Evolutionary conservation across 2,888 invertebrate genomes (phyloP), one percentile per base, ranked within the genome.

Genomic region (Drosophila putrida): DNA sequence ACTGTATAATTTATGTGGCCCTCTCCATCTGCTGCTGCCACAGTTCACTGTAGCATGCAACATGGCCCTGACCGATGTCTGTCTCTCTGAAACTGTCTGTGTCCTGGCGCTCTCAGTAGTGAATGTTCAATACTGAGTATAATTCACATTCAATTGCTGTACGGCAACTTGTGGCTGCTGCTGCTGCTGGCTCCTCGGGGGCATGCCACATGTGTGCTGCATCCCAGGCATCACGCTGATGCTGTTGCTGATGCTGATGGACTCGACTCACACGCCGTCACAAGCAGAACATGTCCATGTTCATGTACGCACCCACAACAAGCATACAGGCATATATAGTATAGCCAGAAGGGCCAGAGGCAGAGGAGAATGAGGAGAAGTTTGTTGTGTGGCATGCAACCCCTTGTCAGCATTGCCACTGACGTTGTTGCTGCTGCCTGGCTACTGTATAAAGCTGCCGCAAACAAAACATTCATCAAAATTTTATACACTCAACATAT

Each of bases 391-490:
- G 69, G 71, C 73, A 67, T 51, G 71, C 70, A 75, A 75, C 75
- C 79, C 83, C 81, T 71, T 79, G 77, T 57, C 58, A 57, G 59
- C 57, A 39, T 28, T 39, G 38, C 46, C 38, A 31, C 58, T 27
- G 31, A 27, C 36, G n/a, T 11, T 10, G 38, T 3, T 38, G 38
- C 13, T 38, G 38, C 13, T 35, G 31, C 31, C 6, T 27, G 31
- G 8, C 6, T 35, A 5, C 58, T 58, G 54, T 28, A 41, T 20
- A 41, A 44, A 65, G 66, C 69, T 65, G 68, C 69, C 75, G 78
- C 80, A 85, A 85, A 84, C 88, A 85, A 85, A 85, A 84, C 85
- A 85, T 85, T 85, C 85, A 85, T 85, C 85, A 85, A 85, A 71
- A 84, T 82, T 80, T 80, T 82, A 85, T 85, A 80, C 82, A 87